Conservation (phyloP, 2,888 invertebrate genomes). For the Andrena flavipes region DNA sequence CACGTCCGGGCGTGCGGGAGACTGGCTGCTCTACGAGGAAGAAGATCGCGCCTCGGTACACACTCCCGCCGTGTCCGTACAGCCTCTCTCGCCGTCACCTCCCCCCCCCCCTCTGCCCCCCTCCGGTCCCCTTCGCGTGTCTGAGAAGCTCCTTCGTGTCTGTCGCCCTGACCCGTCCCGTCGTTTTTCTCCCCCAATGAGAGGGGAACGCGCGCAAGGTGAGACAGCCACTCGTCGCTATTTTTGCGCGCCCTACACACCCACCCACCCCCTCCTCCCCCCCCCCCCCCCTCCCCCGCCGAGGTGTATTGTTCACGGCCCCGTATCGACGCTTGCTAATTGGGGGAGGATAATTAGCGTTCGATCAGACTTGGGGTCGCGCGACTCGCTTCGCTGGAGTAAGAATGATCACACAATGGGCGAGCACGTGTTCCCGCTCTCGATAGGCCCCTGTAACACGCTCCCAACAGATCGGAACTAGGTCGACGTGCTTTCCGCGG, state of each 20-base stretch:
- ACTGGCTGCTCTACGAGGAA: background rate
- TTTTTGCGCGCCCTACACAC: conserved; percentile 29
- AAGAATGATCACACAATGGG: conserved; percentile 48
- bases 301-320: conserved; percentile 42
- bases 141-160: background rate
- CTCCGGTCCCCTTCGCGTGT: background rate
- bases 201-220: conserved; percentile 33
- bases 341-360: conserved; percentile 61
- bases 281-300: background rate
- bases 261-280: too few species aligned
- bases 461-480: conserved; percentile 37
- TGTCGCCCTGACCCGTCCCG: conserved; percentile 36
- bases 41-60: background rate
- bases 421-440: conserved; percentile 16
- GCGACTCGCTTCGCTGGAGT: conserved; percentile 14
- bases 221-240: conserved; percentile 37
- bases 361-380: conserved; percentile 46
- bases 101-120: too few species aligned
- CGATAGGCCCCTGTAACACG: conserved; percentile 31
- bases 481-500: conserved; percentile 41
- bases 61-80: background rate
- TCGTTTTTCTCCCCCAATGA: background rate
- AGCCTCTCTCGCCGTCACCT: background rate
- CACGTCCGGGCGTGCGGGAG: background rate
- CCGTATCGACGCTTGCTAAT: conserved; percentile 57